Evolutionary conservation across 2,113 vertebrate species (phyloP).

Genomic region (Carollia perspicillata): DNA sequence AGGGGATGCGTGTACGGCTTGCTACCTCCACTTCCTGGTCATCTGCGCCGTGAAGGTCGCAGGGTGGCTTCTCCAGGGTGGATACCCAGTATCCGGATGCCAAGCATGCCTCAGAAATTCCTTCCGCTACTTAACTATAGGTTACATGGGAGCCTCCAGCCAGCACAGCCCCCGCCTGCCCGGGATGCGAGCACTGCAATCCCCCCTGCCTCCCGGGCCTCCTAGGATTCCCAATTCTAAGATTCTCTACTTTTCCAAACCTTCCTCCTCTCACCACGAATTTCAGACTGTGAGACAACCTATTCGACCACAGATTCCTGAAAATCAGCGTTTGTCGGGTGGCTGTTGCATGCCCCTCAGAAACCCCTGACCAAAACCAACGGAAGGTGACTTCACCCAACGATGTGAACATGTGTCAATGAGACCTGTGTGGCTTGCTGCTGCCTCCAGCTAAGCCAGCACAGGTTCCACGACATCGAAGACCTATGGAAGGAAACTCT

Average conservation of each 20-base stretch:
- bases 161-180: neutral
- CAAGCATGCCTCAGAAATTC: conserved; percentile 28
- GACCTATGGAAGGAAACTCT: neutral
- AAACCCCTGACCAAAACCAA: neutral
- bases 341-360: neutral
- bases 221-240: neutral
- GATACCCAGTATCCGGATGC: neutral
- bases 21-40: conserved; percentile 20
- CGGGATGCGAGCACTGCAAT: neutral
- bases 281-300: neutral
- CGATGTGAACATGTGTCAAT: neutral
- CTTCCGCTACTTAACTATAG: neutral
- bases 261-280: neutral
- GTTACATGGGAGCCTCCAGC: neutral
- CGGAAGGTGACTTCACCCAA: neutral
- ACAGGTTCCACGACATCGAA: neutral
- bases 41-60: neutral
- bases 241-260: neutral
- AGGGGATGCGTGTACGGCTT: neutral
- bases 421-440: neutral
- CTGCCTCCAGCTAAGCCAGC: neutral
- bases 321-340: neutral
- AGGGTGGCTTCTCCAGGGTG: neutral
- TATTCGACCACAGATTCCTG: neutral
- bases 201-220: neutral